Evolutionary conservation across 1,140 invertebrate genomes (phyloP).

Genomic region (Arctopsyche grandis): DNA sequence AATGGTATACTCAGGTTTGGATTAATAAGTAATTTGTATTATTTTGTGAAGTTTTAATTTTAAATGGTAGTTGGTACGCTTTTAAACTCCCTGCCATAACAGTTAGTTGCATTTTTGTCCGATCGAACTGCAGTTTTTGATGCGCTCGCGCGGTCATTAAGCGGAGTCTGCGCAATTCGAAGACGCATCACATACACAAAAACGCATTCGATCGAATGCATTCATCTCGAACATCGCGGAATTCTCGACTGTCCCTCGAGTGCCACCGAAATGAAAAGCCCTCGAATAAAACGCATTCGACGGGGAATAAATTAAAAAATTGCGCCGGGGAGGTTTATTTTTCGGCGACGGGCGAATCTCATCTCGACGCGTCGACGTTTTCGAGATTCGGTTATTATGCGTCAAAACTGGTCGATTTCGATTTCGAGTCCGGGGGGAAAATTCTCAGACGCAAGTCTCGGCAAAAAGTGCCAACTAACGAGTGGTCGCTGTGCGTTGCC

Average conservation of each 20-base stretch:
- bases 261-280: neutral
- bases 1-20: no score
- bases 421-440: neutral
- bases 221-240: neutral
- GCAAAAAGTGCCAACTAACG: constrained; percentile 26
- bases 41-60: no score
- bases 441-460: neutral
- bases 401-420: neutral
- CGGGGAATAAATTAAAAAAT: no score
- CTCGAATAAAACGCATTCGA: no score
- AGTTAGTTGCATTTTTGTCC: neutral
- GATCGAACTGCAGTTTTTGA: neutral
- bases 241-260: neutral
- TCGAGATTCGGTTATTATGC: neutral
- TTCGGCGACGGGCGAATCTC: no score
- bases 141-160: neutral
- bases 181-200: neutral
- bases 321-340: no score
- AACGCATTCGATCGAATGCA: constrained; percentile 8
- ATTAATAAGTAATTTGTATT: no score
- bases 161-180: neutral
- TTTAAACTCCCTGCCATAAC: neutral
- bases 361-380: no score
- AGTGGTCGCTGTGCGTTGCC: constrained; percentile 12
- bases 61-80: no score